Conservation (phyloP, 1,140 invertebrate genomes). For the Formica selysi region DNA sequence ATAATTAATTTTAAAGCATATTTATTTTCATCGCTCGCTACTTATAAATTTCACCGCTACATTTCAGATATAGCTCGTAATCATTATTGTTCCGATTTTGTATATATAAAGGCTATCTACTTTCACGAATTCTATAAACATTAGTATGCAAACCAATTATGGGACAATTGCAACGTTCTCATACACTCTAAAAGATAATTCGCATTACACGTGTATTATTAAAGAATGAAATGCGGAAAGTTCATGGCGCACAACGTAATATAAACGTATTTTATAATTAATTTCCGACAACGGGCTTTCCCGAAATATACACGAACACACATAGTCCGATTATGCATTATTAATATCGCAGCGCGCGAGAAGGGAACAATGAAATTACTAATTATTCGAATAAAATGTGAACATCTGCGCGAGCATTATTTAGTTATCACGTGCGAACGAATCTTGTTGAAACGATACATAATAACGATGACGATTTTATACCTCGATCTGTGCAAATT, state of each 20-base stretch:
- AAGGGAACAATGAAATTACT: conserved; percentile 24
- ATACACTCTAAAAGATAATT: neutral
- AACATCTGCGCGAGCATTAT: neutral
- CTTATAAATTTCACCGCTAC: conserved; percentile 25
- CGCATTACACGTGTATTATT: neutral
- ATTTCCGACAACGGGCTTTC: neutral
- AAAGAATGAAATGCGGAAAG: neutral
- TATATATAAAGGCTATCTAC: conserved; percentile 17
- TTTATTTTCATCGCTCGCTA: neutral
- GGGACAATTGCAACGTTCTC: conserved; percentile 3
- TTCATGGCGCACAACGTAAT: neutral
- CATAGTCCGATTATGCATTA: neutral
- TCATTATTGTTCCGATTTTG: conserved; percentile 19
- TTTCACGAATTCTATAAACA: conserved; percentile 19
- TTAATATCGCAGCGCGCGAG: conserved; percentile 7
- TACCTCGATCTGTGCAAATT: neutral
- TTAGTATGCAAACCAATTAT: neutral
- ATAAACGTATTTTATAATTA: neutral
- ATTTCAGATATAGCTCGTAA: neutral
- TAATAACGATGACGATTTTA: neutral
- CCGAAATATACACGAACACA: neutral
- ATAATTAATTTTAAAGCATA: neutral
- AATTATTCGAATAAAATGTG: conserved; percentile 27
- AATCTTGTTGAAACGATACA: neutral
- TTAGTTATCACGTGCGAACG: neutral